Evolutionary conservation across 2,888 invertebrate species (phyloP).

Genomic region (Protodeltote pygarga): DNA sequence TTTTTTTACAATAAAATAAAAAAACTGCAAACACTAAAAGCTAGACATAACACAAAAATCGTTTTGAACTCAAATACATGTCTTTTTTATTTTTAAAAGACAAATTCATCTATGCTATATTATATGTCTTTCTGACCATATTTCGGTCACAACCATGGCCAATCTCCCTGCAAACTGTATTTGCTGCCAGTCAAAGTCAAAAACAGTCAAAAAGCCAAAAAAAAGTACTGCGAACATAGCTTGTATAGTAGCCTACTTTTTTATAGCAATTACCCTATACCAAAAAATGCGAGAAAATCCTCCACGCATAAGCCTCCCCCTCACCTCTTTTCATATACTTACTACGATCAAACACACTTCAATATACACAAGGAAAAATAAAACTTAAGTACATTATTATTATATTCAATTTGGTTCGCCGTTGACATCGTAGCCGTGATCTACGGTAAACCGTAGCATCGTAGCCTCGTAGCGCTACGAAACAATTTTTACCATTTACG

Average conservation of each 20-base stretch:
- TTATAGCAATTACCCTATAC: no score
- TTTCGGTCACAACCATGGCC: no score
- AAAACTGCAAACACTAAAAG: background rate
- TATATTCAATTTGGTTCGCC: no score
- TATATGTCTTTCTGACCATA: no score
- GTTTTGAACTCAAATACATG: background rate
- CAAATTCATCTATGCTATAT: background rate
- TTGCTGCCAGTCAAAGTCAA: no score
- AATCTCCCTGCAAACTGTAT: no score
- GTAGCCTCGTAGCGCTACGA: slow-evolving; percentile 40
- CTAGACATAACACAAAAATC: background rate
- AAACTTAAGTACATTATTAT: background rate
- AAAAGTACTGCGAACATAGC: no score
- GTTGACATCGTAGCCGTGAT: slow-evolving; percentile 12
- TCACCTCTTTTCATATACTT: no score
- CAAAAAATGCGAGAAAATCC: no score
- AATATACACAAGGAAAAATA: background rate
- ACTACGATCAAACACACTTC: background rate
- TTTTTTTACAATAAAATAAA: background rate
- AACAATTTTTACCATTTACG: slow-evolving; percentile 41
- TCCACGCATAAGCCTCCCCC: no score
- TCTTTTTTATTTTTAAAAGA: background rate
- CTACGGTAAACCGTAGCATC: slow-evolving; percentile 23
- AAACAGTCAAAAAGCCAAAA: no score
- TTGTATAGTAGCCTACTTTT: no score